Evolutionary conservation across 1,140 invertebrate genomes (phyloP).

Genomic region (Calephelis virginiensis): DNA sequence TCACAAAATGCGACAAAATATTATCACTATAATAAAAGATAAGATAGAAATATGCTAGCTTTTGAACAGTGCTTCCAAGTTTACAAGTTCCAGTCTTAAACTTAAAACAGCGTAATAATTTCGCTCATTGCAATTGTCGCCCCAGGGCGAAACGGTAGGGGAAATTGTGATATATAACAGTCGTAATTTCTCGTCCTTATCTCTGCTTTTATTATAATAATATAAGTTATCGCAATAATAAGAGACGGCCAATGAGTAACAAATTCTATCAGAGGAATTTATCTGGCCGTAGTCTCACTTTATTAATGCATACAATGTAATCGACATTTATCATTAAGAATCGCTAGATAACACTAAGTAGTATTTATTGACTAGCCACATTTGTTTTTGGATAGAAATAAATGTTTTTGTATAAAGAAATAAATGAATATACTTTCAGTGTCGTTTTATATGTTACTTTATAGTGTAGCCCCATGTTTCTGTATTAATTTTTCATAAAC

Average conservation of each 20-base stretch:
- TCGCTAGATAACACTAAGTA: slow-evolving; percentile 2
- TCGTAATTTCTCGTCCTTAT: slow-evolving; percentile 36
- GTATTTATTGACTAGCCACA: background rate
- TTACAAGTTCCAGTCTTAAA: slow-evolving; percentile 4
- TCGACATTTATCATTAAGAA: slow-evolving; percentile 7
- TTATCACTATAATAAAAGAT: background rate
- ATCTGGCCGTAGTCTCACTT: background rate
- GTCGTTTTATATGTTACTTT: too few species aligned
- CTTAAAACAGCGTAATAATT: slow-evolving; percentile 15
- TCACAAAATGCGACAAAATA: too few species aligned
- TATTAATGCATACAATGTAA: slow-evolving; percentile 12
- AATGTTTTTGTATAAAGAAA: too few species aligned
- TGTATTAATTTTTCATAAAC: too few species aligned
- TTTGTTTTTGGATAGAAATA: background rate
- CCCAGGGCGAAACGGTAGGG: slow-evolving; percentile 8
- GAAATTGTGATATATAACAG: slow-evolving; percentile 14
- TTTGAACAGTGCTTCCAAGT: background rate
- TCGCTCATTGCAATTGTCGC: slow-evolving; percentile 13
- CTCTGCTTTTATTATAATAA: slow-evolving; percentile 37
- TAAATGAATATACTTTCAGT: too few species aligned
- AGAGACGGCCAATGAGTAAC: slow-evolving; percentile 39
- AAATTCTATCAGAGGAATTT: slow-evolving; percentile 34
- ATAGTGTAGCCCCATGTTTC: too few species aligned
- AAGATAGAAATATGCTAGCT: background rate
- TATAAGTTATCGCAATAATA: slow-evolving; percentile 43